phyloP scores from a whole-genome alignment of 2,113 vertebrate species.

The Triplophysa dalaica region DNA sequence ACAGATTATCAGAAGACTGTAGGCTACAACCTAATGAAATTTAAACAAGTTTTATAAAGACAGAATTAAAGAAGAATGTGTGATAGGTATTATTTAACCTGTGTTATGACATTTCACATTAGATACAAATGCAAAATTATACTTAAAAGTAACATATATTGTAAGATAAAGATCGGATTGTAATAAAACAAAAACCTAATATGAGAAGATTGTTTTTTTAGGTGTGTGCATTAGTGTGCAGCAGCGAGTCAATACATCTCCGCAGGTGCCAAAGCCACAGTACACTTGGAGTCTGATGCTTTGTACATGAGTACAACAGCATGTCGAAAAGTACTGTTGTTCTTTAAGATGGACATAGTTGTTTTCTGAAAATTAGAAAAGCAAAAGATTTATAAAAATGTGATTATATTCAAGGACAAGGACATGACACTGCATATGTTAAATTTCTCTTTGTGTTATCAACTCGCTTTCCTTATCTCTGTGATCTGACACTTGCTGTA shows the following conservation, averaged over 20 bases:
- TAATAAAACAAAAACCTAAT: neutral
- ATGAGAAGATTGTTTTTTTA: neutral
- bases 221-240: neutral
- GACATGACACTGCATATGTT: too few species aligned
- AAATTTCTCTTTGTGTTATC: too few species aligned
- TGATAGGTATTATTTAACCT: too few species aligned
- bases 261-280: neutral
- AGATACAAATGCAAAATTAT: neutral
- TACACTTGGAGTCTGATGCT: neutral
- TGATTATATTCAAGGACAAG: too few species aligned
- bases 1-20: neutral
- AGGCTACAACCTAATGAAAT: constrained; percentile 3
- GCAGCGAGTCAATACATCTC: neutral
- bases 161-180: too few species aligned
- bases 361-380: constrained; percentile 4
- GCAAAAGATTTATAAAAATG: neutral
- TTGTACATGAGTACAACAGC: neutral
- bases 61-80: neutral
- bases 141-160: neutral
- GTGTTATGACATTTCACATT: neutral
- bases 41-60: neutral
- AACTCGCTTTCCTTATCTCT: too few species aligned
- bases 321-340: neutral
- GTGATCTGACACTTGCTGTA: too few species aligned
- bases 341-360: neutral